These are phyloP conservation scores for Rousettus madagascariensis DNA, from an alignment of 2,797 vertebrate species.

Conservation along the genomic window DNA sequence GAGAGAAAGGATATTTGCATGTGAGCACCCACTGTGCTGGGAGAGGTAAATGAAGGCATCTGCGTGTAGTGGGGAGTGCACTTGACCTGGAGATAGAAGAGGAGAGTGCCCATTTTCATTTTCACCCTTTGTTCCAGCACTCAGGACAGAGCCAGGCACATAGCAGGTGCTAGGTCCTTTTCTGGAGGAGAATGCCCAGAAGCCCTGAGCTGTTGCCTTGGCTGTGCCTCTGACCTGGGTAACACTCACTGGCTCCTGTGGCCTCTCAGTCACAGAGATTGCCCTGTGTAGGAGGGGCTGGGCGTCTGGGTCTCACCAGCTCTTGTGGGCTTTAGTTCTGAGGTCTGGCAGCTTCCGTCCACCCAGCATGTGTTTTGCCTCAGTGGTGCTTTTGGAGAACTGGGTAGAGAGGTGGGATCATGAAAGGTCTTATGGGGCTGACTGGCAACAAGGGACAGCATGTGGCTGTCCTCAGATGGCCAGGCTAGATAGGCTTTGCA, in stretches of 20 bases:
- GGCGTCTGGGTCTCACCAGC: no score
- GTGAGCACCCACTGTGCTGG: fast-evolving
- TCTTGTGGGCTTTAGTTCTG: neutral
- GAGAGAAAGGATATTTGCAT: neutral
- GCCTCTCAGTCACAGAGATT: neutral
- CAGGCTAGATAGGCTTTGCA: neutral
- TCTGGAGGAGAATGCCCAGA: neutral
- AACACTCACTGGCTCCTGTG: neutral
- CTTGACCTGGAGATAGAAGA: neutral
- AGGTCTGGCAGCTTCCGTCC: neutral
- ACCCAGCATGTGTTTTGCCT: neutral
- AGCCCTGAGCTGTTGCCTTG: neutral
- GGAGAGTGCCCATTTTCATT: neutral
- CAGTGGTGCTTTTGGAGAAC: neutral
- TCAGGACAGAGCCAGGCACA: neutral
- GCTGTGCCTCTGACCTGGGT: neutral
- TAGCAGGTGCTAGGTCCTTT: neutral
- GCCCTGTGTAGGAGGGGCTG: neutral
- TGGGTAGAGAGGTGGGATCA: neutral
- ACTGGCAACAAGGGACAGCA: neutral
- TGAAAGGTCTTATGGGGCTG: fast-evolving
- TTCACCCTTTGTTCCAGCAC: neutral
- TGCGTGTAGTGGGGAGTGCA: fast-evolving
- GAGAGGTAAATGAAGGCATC: neutral
- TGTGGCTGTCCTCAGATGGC: constrained; percentile 52